Conservation (phyloP, 2,797 vertebrate genomes). For the Amphiprion clarkii region DNA sequence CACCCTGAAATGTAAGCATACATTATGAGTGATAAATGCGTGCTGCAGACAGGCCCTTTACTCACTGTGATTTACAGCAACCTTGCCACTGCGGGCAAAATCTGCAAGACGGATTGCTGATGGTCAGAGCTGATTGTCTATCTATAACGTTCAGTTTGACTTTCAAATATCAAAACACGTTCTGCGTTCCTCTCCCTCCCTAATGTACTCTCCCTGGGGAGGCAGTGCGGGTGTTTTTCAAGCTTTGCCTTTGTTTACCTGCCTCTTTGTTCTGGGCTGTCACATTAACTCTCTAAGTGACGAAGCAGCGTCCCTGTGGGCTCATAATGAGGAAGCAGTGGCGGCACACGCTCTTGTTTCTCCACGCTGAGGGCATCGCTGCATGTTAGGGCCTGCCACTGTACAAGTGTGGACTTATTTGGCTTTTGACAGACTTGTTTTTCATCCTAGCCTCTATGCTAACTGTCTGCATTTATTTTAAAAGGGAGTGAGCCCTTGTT, state of each 20-base stretch:
- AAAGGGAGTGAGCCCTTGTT: slow-evolving; percentile 2
- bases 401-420: slow-evolving; percentile 38
- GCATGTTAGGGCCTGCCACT: slow-evolving; percentile 33
- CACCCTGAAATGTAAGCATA: slow-evolving; percentile 26
- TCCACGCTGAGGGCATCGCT: slow-evolving; percentile 43
- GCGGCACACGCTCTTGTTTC: slow-evolving; percentile 47
- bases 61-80: slow-evolving; percentile 61
- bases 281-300: slow-evolving; percentile 78
- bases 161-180: slow-evolving; percentile 35
- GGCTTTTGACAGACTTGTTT: slow-evolving; percentile 47
- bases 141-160: slow-evolving; percentile 29
- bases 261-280: slow-evolving; percentile 72
- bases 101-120: slow-evolving; percentile 62
- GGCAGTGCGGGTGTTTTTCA: slow-evolving; percentile 35
- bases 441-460: slow-evolving; percentile 2
- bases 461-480: slow-evolving; percentile 27
- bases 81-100: slow-evolving; percentile 31
- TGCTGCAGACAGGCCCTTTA: slow-evolving; percentile 22
- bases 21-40: slow-evolving; percentile 54
- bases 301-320: slow-evolving; percentile 59
- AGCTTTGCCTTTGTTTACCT: slow-evolving; percentile 75
- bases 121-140: slow-evolving; percentile 47
- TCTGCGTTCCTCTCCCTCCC: neutral
- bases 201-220: slow-evolving; percentile 23
- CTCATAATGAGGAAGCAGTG: slow-evolving; percentile 73